Conservation (phyloP, 2,113 vertebrate species). For the Sylvia atricapilla region DNA sequence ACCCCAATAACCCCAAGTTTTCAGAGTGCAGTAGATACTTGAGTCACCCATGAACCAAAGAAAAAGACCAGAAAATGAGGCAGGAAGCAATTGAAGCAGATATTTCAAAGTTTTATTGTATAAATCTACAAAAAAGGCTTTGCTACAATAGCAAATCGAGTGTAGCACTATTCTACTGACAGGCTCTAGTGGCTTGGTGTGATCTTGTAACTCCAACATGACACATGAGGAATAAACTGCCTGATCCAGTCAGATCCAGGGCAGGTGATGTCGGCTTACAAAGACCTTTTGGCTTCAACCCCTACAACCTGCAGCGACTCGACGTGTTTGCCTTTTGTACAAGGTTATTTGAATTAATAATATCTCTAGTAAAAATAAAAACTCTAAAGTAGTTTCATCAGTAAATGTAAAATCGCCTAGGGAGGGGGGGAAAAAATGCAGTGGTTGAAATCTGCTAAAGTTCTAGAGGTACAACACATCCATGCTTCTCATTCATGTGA, state of each 20-base stretch:
- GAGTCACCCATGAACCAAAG: neutral
- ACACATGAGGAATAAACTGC: conserved; percentile 44
- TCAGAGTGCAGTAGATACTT: neutral
- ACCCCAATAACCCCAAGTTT: neutral
- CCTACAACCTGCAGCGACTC: neutral
- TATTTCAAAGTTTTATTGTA: conserved; percentile 66
- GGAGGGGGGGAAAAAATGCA: neutral
- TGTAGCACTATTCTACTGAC: neutral
- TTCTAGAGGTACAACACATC: neutral
- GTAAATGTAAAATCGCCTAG: conserved; percentile 42
- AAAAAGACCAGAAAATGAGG: neutral
- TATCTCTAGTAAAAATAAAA: conserved; percentile 55
- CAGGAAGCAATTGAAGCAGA: neutral
- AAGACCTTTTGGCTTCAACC: conserved; percentile 51
- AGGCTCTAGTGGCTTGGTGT: conserved; percentile 36
- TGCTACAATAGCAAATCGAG: conserved; percentile 51
- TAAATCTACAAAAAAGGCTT: conserved; percentile 70
- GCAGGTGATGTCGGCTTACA: conserved; percentile 11
- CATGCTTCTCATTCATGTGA: neutral
- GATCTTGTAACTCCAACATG: conserved; percentile 53
- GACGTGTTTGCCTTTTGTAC: neutral
- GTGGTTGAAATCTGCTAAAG: neutral
- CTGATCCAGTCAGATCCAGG: neutral
- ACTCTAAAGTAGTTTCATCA: conserved; percentile 2
- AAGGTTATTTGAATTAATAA: neutral